These are phyloP conservation scores for Amblyopsis rosae DNA, from an alignment of 2,113 vertebrate species.

Conservation along the genomic window DNA sequence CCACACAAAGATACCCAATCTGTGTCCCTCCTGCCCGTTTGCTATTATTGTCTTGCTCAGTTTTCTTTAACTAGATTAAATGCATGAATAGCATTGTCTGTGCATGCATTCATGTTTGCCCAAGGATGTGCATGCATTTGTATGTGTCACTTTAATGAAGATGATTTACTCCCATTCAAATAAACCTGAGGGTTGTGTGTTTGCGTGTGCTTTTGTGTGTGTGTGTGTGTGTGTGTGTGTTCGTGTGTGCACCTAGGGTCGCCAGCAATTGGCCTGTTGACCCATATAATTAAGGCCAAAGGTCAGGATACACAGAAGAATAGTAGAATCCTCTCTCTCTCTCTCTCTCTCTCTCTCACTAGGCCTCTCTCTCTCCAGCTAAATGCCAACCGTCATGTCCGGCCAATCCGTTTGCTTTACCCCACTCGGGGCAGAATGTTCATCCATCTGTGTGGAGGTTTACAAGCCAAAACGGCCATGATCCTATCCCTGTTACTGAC, in stretches of 20 bases:
- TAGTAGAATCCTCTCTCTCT: background rate
- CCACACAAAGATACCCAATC: background rate
- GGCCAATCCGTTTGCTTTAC: slow-evolving; percentile 42
- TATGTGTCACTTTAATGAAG: background rate
- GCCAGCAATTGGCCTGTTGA: background rate
- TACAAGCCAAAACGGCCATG: slow-evolving; percentile 50
- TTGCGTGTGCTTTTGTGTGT: slow-evolving; percentile 25
- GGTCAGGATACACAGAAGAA: background rate
- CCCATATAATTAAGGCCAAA: slow-evolving; percentile 10
- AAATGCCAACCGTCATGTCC: slow-evolving; percentile 38
- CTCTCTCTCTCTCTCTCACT: slow-evolving; percentile 2
- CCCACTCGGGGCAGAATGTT: slow-evolving; percentile 38
- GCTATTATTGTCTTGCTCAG: slow-evolving; percentile 27
- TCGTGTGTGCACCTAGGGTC: background rate
- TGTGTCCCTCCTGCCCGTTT: background rate
- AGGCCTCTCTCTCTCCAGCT: slow-evolving; percentile 11
- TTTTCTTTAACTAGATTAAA: background rate
- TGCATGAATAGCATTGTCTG: background rate
- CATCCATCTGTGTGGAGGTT: slow-evolving; percentile 53
- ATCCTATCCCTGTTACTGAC: slow-evolving; percentile 37
- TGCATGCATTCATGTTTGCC: background rate
- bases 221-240: slow-evolving; percentile 22
- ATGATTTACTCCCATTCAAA: background rate
- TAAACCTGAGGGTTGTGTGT: slow-evolving; percentile 3
- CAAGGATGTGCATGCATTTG: background rate